Conservation (phyloP, 2,888 invertebrate genomes). For the Cantharis flavilabris region DNA sequence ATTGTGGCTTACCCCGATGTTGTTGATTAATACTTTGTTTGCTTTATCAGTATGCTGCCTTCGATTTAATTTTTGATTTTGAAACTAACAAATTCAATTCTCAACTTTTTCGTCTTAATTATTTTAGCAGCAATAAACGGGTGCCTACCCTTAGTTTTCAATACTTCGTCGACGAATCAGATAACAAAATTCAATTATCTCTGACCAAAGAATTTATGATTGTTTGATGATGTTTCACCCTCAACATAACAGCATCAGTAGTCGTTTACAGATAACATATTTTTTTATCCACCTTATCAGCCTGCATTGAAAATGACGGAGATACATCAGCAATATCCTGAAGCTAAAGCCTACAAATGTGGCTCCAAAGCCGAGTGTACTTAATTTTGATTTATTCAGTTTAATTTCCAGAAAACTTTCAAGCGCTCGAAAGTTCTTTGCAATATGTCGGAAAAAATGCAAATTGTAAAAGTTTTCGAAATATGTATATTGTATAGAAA, state of each 20-base stretch:
- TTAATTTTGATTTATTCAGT: neutral
- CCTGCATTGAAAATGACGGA: neutral
- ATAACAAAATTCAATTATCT: slow-evolving; percentile 37
- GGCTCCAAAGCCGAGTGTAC: neutral
- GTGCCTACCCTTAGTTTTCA: slow-evolving; percentile 14
- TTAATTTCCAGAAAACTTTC: neutral
- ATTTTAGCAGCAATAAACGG: neutral
- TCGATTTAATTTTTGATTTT: neutral
- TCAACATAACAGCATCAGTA: neutral
- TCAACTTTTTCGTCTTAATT: neutral
- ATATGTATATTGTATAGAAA: neutral
- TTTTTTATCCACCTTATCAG: neutral
- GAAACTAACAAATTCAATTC: neutral
- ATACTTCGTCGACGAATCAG: slow-evolving; percentile 35
- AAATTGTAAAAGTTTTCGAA: neutral
- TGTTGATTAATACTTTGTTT: slow-evolving; percentile 28
- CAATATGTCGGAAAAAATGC: neutral
- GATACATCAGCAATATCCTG: neutral
- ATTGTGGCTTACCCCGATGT: slow-evolving; percentile 27
- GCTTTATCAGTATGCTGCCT: slow-evolving; percentile 17
- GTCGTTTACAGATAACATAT: slow-evolving; percentile 17
- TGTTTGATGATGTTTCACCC: slow-evolving; percentile 5
- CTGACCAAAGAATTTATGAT: slow-evolving; percentile 11
- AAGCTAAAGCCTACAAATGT: neutral
- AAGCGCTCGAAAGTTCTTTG: neutral